Evolutionary conservation across 2,888 invertebrate species (phyloP).

Genomic region (Agapetus fuscipes): DNA sequence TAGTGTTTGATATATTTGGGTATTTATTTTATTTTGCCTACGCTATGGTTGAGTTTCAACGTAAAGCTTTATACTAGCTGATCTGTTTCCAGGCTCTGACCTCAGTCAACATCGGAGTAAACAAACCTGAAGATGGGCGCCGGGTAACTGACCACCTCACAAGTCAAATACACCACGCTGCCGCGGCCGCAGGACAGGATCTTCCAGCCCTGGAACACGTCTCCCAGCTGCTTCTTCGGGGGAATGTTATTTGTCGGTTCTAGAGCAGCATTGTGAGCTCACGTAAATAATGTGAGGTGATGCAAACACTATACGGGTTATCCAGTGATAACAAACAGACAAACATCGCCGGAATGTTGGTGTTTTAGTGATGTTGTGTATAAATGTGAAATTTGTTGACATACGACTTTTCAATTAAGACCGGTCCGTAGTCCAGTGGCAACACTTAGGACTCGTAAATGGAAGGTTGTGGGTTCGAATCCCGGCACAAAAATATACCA

Average conservation of each 20-base stretch:
- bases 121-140: slow-evolving; percentile 60
- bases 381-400: background rate
- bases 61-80: too few relatives aligned
- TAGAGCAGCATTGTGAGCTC: too few relatives aligned
- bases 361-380: slow-evolving; percentile 2
- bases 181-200: slow-evolving; percentile 44
- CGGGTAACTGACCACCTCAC: slow-evolving; percentile 60
- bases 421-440: too few relatives aligned
- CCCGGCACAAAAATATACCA: too few relatives aligned
- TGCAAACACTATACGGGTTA: background rate
- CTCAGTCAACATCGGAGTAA: too few relatives aligned
- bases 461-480: too few relatives aligned
- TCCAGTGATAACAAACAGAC: background rate
- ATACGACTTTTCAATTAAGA: background rate
- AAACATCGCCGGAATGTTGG: slow-evolving; percentile 10
- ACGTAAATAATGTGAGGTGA: too few relatives aligned
- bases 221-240: slow-evolving; percentile 50
- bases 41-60: too few relatives aligned
- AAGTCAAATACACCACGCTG: slow-evolving; percentile 50
- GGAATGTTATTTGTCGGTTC: slow-evolving; percentile 53
- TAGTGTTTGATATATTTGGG: too few relatives aligned
- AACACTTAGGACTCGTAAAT: too few relatives aligned
- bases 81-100: too few relatives aligned
- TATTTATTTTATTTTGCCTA: too few relatives aligned
- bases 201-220: slow-evolving; percentile 55